A percentile compares a stretch with the other conserved stretches of the same genome.
Conservation (phyloP, 2,888 invertebrate genomes). For the Leptura quadrifasciata region DNA sequence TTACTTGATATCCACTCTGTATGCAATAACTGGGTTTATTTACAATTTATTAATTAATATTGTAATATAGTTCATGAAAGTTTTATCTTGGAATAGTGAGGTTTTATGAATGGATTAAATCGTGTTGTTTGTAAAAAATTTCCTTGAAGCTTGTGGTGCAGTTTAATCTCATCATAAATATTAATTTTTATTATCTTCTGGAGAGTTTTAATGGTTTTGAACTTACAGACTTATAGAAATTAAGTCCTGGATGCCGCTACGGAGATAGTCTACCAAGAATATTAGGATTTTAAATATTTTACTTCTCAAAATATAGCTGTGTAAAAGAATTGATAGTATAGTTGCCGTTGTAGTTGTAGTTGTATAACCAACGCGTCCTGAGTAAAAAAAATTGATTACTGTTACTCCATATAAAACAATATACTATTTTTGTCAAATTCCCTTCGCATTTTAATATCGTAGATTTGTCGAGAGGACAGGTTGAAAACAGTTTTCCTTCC, state of each 20-base stretch:
- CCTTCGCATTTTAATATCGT: too few species aligned
- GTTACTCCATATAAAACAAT: too few species aligned
- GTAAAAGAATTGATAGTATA: too few species aligned
- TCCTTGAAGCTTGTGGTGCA: neutral
- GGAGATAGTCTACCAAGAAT: neutral
- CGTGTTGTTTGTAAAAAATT: constrained; percentile 7
- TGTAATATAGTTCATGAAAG: constrained; percentile 7
- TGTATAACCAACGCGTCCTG: too few species aligned
- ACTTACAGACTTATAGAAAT: neutral
- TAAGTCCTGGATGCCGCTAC: neutral
- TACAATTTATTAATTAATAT: neutral
- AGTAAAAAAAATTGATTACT: too few species aligned
- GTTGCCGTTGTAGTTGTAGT: too few species aligned
- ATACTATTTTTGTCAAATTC: too few species aligned
- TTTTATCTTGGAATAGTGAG: constrained; percentile 7
- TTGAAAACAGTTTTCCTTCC: too few species aligned
- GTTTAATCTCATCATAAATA: neutral
- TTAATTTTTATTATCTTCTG: constrained; percentile 2
- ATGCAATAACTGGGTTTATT: neutral
- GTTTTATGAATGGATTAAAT: neutral
- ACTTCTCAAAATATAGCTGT: neutral
- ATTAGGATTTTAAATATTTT: neutral
- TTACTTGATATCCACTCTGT: too few species aligned
- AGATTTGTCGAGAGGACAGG: too few species aligned
- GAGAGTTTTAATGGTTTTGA: constrained; percentile 3